Base-by-base conservation (phyloP, 2,888 invertebrate genomes). In the Tachystola acroxantha region DNA sequence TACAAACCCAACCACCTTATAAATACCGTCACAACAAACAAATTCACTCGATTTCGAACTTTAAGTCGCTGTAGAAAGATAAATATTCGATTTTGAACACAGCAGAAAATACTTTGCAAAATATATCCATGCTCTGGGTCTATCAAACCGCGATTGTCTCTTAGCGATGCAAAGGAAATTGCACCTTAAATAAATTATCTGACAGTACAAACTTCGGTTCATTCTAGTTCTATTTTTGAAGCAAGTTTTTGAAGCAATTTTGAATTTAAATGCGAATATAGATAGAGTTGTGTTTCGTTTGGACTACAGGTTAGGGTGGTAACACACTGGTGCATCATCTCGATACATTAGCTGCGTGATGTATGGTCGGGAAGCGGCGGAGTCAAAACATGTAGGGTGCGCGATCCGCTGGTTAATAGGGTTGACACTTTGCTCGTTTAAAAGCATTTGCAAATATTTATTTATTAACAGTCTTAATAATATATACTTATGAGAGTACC, bases 331-430 rank as follows among this genome's bases (percentile, higher is more conserved):
- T 72, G 69, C 68, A 68, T 78, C 75, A 80, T 78, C 69, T 75
- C 82, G 82, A 80, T 84, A 84, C 86, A 85, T 86, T 85, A 84
- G 73, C 61, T 77, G 64, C 63, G 82, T 85, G 86, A 86, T 86
- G 77, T 84, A 85, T 81, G 64, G 62, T 60, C 65, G 76, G 76
- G 79, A 80, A 77, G 64, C 73, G 61, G 56, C 59, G 58, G 65
- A 81, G 80, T 85, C 85, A 85, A 72, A 86, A 86, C 84, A 85
- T 38, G 36, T 45, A 11, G 6, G 12, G 27, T 10, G 27, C 49
- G 41, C 24, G 2, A 24, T 2, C n/a, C 2, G 39, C 39, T 45
- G 36, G 34, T 57, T 45, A 40, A 20, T 61, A 75, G 75, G 76
- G 78, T 32, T 72, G 64, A 11, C 12, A 27, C 4, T 11, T 16